These are phyloP conservation scores for Dysmachus trigonus DNA, from an alignment of 2,888 invertebrate species.

Conservation along the genomic window DNA sequence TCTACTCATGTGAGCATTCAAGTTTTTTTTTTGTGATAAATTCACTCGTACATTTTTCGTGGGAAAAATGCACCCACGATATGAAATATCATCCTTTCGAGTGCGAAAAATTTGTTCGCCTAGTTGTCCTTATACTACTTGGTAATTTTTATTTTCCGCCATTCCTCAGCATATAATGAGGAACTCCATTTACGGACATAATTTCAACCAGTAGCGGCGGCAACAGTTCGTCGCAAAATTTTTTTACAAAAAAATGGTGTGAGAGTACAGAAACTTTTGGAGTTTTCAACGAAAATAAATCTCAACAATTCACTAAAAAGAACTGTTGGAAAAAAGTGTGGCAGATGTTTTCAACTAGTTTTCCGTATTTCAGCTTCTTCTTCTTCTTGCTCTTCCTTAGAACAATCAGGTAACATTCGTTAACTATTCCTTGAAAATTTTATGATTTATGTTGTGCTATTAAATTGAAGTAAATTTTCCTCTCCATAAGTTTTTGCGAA, in stretches of 20 bases:
- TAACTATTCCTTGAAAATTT: not conserved
- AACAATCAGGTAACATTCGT: not conserved
- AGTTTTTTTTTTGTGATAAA: not conserved
- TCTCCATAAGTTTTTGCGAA: not conserved
- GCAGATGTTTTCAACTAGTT: conserved; percentile 12
- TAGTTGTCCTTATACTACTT: not conserved
- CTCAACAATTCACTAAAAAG: not conserved
- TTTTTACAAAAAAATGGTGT: not conserved
- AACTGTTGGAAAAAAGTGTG: not conserved
- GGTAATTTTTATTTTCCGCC: not conserved
- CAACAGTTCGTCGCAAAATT: not conserved
- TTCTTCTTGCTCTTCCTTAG: not conserved
- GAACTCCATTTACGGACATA: not conserved
- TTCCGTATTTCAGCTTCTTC: not conserved
- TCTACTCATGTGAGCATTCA: not conserved
- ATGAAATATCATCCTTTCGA: not conserved
- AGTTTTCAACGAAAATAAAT: conserved; percentile 3
- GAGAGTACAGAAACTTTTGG: not conserved
- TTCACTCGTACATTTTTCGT: not conserved
- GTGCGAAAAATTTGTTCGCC: not conserved
- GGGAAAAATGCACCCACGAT: not conserved
- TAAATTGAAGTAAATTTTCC: not conserved
- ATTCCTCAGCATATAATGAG: not conserved
- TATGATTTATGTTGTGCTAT: not conserved
- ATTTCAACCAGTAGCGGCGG: not conserved